Conservation (phyloP, 2,888 invertebrate species). For the Tachina fera region DNA sequence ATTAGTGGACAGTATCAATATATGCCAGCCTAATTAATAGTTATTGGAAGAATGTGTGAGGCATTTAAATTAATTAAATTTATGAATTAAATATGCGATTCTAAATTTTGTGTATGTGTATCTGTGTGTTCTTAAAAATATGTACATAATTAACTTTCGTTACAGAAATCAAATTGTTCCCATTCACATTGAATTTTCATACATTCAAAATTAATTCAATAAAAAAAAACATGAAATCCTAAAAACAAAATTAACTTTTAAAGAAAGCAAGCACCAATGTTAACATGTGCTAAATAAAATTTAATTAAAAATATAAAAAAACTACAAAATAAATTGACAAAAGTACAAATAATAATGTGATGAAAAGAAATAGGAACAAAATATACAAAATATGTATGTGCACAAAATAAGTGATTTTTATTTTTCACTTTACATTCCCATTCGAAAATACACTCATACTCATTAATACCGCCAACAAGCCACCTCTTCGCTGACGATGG, state of each 20-base stretch:
- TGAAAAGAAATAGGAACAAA: not conserved
- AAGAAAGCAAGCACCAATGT: not conserved
- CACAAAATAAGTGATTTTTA: constrained; percentile 39
- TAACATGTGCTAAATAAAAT: constrained; percentile 36
- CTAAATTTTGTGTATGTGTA: not conserved
- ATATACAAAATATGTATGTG: constrained; percentile 19
- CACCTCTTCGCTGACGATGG: not conserved
- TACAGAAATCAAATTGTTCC: not conserved
- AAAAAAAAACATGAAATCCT: constrained; percentile 16
- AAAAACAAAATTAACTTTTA: not conserved
- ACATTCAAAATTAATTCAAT: constrained; percentile 8
- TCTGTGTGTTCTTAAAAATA: not conserved
- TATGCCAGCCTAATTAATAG: too few species aligned
- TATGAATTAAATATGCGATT: not conserved
- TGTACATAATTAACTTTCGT: not conserved
- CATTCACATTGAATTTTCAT: constrained; percentile 2
- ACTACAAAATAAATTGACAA: constrained; percentile 6
- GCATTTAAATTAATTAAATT: not conserved
- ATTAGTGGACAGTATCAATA: too few species aligned
- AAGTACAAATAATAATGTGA: not conserved
- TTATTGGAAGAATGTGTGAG: too few species aligned
- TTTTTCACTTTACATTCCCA: constrained; percentile 9
- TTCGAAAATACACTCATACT: not conserved
- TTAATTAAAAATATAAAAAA: not conserved
- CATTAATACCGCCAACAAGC: constrained; percentile 2